Conservation (phyloP, 2,888 invertebrate genomes). For the Neoaliturus tenellus region DNA sequence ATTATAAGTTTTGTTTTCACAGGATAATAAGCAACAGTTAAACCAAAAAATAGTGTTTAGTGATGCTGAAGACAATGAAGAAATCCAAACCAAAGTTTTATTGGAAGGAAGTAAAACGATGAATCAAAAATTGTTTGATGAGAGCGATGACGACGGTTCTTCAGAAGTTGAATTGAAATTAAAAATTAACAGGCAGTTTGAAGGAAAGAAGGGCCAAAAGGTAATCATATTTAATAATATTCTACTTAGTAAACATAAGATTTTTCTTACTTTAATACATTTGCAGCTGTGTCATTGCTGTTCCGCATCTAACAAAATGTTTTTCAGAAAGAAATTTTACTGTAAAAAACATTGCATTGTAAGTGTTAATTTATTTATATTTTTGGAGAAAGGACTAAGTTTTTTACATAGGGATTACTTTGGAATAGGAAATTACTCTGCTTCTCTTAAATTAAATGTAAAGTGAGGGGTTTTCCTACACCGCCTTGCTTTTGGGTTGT, state of each 20-base stretch:
- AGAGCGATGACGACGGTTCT: conserved; percentile 38
- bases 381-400: too few relatives aligned
- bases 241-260: too few relatives aligned
- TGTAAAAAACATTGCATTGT: too few relatives aligned
- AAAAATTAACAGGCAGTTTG: conserved; percentile 30
- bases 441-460: too few relatives aligned
- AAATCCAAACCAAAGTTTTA: not conserved
- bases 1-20: not conserved
- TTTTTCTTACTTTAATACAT: not conserved
- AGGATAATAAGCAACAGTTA: not conserved
- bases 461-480: too few relatives aligned
- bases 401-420: too few relatives aligned
- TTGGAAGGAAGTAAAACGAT: not conserved
- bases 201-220: conserved; percentile 41
- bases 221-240: too few relatives aligned
- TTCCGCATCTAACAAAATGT: not conserved
- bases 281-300: not conserved
- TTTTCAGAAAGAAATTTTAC: not conserved
- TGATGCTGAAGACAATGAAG: conserved; percentile 13
- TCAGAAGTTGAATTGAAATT: conserved; percentile 14
- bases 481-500: too few relatives aligned
- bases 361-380: too few relatives aligned
- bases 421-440: too few relatives aligned
- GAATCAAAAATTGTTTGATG: conserved; percentile 17
- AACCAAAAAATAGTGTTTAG: conserved; percentile 34